phyloP scores from a whole-genome alignment of 2,797 vertebrate species.

The Poecilia picta region DNA sequence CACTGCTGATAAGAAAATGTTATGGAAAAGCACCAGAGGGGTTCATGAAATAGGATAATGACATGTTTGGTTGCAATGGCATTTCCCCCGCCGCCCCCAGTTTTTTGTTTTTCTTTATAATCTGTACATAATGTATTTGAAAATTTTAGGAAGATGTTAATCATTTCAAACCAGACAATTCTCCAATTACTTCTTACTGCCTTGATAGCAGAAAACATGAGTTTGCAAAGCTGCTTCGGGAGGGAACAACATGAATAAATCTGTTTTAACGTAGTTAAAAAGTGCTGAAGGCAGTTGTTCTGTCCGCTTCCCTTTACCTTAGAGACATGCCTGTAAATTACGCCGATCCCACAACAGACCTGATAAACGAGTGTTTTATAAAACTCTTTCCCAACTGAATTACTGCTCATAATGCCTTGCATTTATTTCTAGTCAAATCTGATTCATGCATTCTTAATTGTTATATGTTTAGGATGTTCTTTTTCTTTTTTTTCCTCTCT shows the following conservation, averaged over 20 bases:
- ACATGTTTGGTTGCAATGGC: not conserved
- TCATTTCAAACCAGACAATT: conserved; percentile 8
- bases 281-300: not conserved
- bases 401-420: not conserved
- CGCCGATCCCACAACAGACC: not conserved
- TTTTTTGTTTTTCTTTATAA: not conserved
- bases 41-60: not conserved
- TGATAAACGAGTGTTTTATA: not conserved
- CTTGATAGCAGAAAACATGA: not conserved
- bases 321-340: conserved; percentile 15
- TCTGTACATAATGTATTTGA: not conserved
- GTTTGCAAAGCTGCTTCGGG: not conserved
- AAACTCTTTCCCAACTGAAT: not conserved
- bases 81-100: not conserved
- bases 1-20: not conserved
- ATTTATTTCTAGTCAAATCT: not conserved
- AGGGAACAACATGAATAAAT: conserved; percentile 14
- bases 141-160: not conserved
- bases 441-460: not conserved
- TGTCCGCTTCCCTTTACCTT: conserved; percentile 30
- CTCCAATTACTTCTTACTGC: not conserved
- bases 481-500: conserved; percentile 5
- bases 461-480: not conserved
- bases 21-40: not conserved
- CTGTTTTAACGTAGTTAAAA: conserved; percentile 1